Conservation (phyloP, 2,888 invertebrate species). For the Leucoptera coffeella region DNA sequence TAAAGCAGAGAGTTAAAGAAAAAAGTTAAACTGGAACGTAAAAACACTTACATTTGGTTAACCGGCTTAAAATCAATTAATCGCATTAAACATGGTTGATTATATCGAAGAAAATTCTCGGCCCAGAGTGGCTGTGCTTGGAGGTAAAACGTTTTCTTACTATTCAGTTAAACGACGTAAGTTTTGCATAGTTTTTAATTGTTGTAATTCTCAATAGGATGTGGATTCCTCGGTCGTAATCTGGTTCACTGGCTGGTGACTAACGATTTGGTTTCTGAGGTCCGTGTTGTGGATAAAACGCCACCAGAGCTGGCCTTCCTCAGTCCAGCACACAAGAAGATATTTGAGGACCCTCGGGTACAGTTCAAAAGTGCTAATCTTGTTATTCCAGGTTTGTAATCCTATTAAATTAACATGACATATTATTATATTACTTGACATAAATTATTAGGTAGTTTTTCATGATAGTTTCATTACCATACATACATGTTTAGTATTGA, state of each 20-base stretch:
- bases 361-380: slow-evolving; percentile 90
- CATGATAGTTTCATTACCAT: neutral
- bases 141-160: no score
- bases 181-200: neutral
- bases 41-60: no score
- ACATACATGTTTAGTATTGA: neutral
- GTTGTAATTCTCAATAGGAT: slow-evolving; percentile 58
- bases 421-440: no score
- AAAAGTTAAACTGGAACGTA: no score
- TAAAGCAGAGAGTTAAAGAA: no score
- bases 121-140: slow-evolving; percentile 39
- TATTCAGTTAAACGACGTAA: neutral
- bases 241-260: slow-evolving; percentile 73
- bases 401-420: no score
- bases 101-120: slow-evolving; percentile 39
- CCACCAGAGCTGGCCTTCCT: slow-evolving; percentile 91
- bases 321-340: slow-evolving; percentile 63
- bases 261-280: slow-evolving; percentile 66
- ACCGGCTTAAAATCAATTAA: no score
- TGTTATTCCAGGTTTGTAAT: slow-evolving; percentile 73
- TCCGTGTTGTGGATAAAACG: slow-evolving; percentile 86
- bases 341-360: slow-evolving; percentile 69
- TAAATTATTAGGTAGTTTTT: neutral
- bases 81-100: slow-evolving; percentile 23
- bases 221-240: slow-evolving; percentile 90